phyloP scores from a whole-genome alignment of 2,113 vertebrate genomes.

The Alces alces region DNA sequence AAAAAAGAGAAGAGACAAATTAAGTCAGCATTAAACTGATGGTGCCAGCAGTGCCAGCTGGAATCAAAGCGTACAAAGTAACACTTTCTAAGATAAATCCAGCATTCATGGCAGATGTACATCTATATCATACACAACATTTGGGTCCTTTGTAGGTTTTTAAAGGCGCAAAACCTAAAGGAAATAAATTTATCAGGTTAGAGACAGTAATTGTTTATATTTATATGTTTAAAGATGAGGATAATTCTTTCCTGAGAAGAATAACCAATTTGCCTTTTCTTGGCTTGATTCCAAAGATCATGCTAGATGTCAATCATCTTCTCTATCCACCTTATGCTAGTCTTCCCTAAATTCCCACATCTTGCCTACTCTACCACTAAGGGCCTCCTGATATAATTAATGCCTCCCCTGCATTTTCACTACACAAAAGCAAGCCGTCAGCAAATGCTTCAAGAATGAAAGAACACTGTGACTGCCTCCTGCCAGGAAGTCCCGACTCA shows the following conservation, averaged over 20 bases:
- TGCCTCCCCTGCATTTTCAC: background rate
- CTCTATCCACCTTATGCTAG: background rate
- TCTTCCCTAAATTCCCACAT: background rate
- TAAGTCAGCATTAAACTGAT: constrained; percentile 68
- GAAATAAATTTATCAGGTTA: background rate
- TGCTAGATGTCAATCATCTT: background rate
- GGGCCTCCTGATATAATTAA: background rate
- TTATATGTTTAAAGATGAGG: background rate
- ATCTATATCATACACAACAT: background rate
- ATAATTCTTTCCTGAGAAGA: background rate
- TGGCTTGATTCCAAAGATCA: background rate
- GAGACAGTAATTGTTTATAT: background rate
- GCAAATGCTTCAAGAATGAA: background rate
- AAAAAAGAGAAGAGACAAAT: constrained; percentile 66
- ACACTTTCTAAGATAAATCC: constrained; percentile 27
- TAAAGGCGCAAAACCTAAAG: background rate
- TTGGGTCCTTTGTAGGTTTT: background rate
- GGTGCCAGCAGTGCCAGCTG: constrained; percentile 74
- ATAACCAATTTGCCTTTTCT: background rate
- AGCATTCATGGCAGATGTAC: background rate
- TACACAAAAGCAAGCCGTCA: background rate
- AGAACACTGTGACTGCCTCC: background rate
- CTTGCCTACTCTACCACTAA: background rate
- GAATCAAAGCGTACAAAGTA: constrained; percentile 67
- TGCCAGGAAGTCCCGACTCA: background rate